These are phyloP conservation scores for Plebejus melissa DNA, from an alignment of 2,888 invertebrate genomes.

Conservation along the genomic window DNA sequence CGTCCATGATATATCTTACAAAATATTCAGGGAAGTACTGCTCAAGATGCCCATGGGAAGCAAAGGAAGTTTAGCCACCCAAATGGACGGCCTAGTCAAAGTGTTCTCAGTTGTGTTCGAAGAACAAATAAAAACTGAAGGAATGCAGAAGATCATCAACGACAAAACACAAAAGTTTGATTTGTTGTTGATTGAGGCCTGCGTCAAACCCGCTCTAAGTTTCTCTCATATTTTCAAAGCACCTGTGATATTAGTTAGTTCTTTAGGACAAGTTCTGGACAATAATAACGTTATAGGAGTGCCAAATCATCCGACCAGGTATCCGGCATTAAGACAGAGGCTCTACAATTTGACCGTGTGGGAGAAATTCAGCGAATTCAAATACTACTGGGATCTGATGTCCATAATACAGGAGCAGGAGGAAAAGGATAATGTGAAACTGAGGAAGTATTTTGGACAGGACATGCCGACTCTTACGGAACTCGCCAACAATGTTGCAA, in stretches of 20 bases:
- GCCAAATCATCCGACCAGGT: slow-evolving; percentile 43
- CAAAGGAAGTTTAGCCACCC: slow-evolving; percentile 31
- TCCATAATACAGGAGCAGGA: slow-evolving; percentile 18
- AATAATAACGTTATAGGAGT: slow-evolving; percentile 42
- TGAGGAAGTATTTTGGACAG: slow-evolving; percentile 38
- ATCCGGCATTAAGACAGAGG: slow-evolving; percentile 41
- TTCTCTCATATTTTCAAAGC: slow-evolving; percentile 48
- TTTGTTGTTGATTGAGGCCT: slow-evolving; percentile 47
- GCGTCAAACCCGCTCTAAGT: slow-evolving; percentile 39
- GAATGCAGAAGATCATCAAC: slow-evolving; percentile 35
- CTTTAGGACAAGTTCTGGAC: slow-evolving; percentile 38
- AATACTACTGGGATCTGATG: slow-evolving; percentile 33
- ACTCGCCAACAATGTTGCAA: slow-evolving; percentile 43
- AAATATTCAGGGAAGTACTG: slow-evolving; percentile 1
- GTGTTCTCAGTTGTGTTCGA: slow-evolving; percentile 33
- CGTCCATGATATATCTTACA: slow-evolving; percentile 49
- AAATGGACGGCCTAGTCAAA: background rate
- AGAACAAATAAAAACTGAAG: slow-evolving; percentile 34
- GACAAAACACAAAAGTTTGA: slow-evolving; percentile 42
- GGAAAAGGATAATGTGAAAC: slow-evolving; percentile 29
- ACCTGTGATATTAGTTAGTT: slow-evolving; percentile 46
- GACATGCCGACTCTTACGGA: slow-evolving; percentile 38
- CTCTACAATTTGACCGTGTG: slow-evolving; percentile 42
- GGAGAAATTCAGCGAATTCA: slow-evolving; percentile 44
- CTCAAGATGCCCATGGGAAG: slow-evolving; percentile 24